phyloP scores from a whole-genome alignment of 2,113 vertebrate genomes.

The Poicephalus meyeri region DNA sequence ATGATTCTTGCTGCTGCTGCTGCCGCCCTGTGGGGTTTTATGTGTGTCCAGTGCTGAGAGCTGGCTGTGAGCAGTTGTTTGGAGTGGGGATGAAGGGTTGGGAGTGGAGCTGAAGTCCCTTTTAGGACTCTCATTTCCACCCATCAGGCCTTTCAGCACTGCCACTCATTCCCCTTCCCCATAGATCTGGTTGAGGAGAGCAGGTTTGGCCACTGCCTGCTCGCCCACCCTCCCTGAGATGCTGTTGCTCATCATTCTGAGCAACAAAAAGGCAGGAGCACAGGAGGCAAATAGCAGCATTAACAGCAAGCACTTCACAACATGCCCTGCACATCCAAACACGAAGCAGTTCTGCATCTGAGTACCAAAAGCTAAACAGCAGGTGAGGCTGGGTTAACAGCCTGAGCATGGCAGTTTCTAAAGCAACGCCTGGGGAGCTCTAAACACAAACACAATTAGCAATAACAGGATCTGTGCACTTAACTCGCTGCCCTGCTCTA shows the following conservation, averaged over 20 bases:
- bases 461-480: not conserved
- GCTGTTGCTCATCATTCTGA: accelerated
- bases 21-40: not conserved
- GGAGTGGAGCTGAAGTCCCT: not conserved
- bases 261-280: not conserved
- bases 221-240: not conserved
- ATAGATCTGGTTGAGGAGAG: not conserved
- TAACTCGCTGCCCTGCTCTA: not conserved
- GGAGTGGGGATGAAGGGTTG: not conserved
- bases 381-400: constrained; percentile 15
- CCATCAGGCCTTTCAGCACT: not conserved
- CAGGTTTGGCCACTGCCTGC: not conserved
- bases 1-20: not conserved
- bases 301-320: not conserved
- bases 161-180: not conserved
- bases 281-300: not conserved
- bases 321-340: not conserved
- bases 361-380: not conserved
- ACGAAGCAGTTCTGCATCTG: not conserved
- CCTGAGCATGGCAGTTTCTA: not conserved
- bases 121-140: not conserved
- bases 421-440: constrained; percentile 4
- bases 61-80: not conserved
- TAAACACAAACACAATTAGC: constrained; percentile 29
- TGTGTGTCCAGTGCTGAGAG: not conserved